Evolutionary conservation across 2,113 vertebrate genomes (phyloP), one percentile per base, ranked within the genome.

Genomic region (Uria aalge): DNA sequence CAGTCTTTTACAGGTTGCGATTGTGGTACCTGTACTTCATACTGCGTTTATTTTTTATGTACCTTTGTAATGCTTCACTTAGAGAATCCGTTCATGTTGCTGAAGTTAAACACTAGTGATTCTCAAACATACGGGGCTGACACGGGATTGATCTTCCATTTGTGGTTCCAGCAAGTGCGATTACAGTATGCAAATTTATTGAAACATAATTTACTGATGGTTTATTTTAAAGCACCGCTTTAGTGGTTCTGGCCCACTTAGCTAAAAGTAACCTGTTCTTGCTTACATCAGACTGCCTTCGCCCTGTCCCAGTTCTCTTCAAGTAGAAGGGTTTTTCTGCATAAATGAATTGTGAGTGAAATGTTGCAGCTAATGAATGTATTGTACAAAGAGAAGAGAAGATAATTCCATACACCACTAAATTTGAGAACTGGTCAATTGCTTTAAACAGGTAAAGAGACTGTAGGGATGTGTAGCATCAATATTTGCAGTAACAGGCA

Each of bases 1-100:
- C 14, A 15, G 8, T 38, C 43, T 47, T 27, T 16, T 8, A 13
- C 23, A 11, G 16, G 29, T 21, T 9, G 9, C 30, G 47, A 26
- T 11, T 47, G 12, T 38, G 43, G 56, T 43, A 45, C 26, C 47
- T 74, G 22, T 36, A 47, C 45, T 77, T 71, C 52, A 19, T n/a
- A 41, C 15, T 22, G 23, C 20, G 14, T 72, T 73, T 60, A 34
- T 17, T 81, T 52, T 73, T 38, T 36, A 26, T 9, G 4, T 40
- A 30, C 14, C 11, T 56, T 50, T 57, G 36, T 50, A n/a, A 57
- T 22, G 29, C 0, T 0, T 57, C 1, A 1, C 27, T 43, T n/a
- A 48, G 1, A 8, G 34, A 57, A 72, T 47, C 27, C 26, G 3
- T 27, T 52, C 53, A 15, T 6, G 11, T 72, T 12, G 13, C 36